A percentile compares a stretch with the other conserved stretches of the same genome.
phyloP scores from a whole-genome alignment of 2,888 invertebrate species.

The Aphodius granarius region DNA sequence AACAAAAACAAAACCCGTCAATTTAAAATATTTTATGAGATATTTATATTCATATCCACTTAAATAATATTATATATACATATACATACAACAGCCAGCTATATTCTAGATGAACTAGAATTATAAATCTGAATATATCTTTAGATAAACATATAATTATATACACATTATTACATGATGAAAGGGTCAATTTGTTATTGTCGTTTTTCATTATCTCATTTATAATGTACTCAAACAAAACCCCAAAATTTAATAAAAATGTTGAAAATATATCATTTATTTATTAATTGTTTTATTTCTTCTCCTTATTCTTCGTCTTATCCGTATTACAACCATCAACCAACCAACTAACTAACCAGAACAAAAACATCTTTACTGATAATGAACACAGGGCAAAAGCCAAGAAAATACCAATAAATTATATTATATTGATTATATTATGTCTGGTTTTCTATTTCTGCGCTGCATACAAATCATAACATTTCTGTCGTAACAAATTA shows the following conservation, averaged over 20 bases:
- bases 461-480: background rate
- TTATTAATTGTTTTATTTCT: background rate
- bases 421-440: background rate
- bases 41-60: too few species aligned
- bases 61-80: background rate
- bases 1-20: too few species aligned
- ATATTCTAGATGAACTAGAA: background rate
- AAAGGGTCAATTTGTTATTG: conserved; percentile 25
- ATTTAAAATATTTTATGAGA: too few species aligned
- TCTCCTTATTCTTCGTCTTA: too few species aligned
- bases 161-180: background rate
- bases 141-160: background rate
- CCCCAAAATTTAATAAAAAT: conserved; percentile 22
- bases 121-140: background rate
- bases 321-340: too few species aligned
- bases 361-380: background rate
- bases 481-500: background rate
- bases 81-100: background rate
- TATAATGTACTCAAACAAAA: conserved; percentile 18
- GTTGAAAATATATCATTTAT: background rate
- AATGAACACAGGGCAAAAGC: background rate
- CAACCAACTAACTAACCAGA: too few species aligned
- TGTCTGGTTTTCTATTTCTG: background rate
- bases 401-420: background rate
- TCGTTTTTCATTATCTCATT: conserved; percentile 22